Evolutionary conservation across 2,797 vertebrate genomes (phyloP).

Genomic region (Neosilurus hyrtlii): DNA sequence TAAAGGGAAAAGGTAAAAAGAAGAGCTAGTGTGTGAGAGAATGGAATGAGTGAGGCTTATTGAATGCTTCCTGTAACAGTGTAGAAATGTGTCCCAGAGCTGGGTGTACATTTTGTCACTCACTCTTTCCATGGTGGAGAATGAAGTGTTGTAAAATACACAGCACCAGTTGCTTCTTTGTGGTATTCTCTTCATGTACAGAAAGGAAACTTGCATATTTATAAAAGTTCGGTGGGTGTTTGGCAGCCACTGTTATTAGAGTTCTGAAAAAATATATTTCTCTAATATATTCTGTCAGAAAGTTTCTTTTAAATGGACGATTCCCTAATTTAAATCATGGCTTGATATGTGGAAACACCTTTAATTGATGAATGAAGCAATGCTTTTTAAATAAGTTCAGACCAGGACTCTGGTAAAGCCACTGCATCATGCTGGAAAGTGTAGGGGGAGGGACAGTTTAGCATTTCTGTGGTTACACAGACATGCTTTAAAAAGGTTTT

Average conservation of each 20-base stretch:
- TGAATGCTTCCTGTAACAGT: constrained; percentile 68
- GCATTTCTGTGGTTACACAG: constrained; percentile 23
- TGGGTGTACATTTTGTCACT: constrained; percentile 49
- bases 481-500: not conserved
- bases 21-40: constrained; percentile 11
- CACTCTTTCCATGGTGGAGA: constrained; percentile 68
- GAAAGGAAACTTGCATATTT: constrained; percentile 20
- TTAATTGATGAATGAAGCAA: not conserved
- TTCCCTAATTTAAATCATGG: no score
- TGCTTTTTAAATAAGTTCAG: not conserved
- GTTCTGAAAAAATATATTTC: not conserved
- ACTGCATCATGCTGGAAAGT: constrained; percentile 15
- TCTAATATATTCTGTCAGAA: not conserved
- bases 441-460: constrained; percentile 2
- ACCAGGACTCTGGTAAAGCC: not conserved
- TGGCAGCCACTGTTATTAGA: not conserved
- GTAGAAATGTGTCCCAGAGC: constrained; percentile 48
- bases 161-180: not conserved
- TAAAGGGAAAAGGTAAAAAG: constrained; percentile 41
- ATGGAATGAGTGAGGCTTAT: constrained; percentile 65
- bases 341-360: not conserved
- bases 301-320: not conserved
- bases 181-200: not conserved
- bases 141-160: constrained; percentile 24
- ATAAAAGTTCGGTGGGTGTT: constrained; percentile 25